Base-by-base conservation (phyloP, 2,888 invertebrate species). In the Eurytoma californica region DNA sequence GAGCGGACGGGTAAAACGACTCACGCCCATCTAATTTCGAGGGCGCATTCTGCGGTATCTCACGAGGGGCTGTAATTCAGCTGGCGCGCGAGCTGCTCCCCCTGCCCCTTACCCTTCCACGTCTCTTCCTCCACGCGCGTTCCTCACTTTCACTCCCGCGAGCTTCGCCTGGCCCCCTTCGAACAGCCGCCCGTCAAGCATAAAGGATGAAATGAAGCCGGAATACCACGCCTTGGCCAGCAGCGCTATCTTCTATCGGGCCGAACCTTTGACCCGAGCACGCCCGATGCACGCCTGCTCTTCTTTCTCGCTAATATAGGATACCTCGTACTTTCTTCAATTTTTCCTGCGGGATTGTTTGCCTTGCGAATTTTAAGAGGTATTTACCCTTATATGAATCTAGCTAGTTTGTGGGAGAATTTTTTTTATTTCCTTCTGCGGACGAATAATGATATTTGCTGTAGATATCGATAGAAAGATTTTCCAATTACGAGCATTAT, bases 11-110 rank as follows among this genome's bases (percentile, higher is more conserved):
- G 73, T 76, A 84, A 83, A 87, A 87, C 86, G 87, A 87, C 88
- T 88, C 86, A 88, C 87, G 87, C 87, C 88, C 87, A 86, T 89
- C 87, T 89, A 89, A 89, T 89, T 88, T 89, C 86, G 86, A 61
- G 79, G 79, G 66, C 67, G 86, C 87, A 88, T 89, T 88, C 86
- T 89, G 88, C 84, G 88, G 88, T 88, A 88, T 89, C 88, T 88
- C 87, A 87, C 86, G 85, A 88, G 87, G 88, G 88, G 86, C 86
- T 88, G 87, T 88, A 89, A 89, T 89, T 89, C 88, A 87, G 86
- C 85, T 39, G 84, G 83, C 84, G 82, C 84, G 84, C 85, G 84
- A 28, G 55, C 57, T 13, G 55, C 30, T 30, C 68, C 84, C 82
- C 73, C 66, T 58, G 82, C 81, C 82, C 28, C 20, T 14, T 30